A percentile compares a stretch with the other conserved stretches of the same genome.
Evolutionary conservation across 2,113 vertebrate species (phyloP).

Genomic region (Myrmophylax atrothorax): DNA sequence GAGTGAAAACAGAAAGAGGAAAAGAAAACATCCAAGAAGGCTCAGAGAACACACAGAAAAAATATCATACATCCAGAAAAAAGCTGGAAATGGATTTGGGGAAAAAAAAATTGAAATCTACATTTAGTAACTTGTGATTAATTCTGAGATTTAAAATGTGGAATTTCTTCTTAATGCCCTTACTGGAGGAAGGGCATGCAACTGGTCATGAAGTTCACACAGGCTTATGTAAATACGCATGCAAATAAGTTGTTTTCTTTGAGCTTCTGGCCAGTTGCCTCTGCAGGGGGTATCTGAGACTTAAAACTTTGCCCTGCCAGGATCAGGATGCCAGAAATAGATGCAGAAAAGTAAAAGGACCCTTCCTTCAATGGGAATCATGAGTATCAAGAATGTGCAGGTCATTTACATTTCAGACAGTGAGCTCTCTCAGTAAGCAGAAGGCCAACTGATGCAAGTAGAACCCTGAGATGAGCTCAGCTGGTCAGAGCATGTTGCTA

Average conservation of each 20-base stretch:
- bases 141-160: conserved; percentile 47
- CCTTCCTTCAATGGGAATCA: not conserved
- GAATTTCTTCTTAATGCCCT: conserved; percentile 51
- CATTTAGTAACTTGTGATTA: conserved; percentile 28
- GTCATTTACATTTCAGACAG: not conserved
- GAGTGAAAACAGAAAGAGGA: not conserved
- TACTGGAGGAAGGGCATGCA: conserved; percentile 40
- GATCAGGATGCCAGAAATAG: conserved; percentile 22
- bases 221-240: conserved; percentile 53
- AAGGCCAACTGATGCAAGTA: not conserved
- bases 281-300: conserved; percentile 17
- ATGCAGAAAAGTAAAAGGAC: not conserved
- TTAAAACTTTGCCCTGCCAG: not conserved
- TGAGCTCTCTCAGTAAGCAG: not conserved
- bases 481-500: not conserved
- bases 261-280: conserved; percentile 49
- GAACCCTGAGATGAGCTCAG: not conserved
- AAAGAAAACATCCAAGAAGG: conserved; percentile 2
- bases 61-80: not conserved
- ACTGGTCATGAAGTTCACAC: conserved; percentile 61
- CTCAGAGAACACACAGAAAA: not conserved
- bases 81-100: not conserved
- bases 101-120: not conserved
- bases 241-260: conserved; percentile 60
- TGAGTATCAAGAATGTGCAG: not conserved